These are phyloP conservation scores for Bambusicola thoracicus DNA, from an alignment of 2,113 vertebrate genomes.

Conservation along the genomic window DNA sequence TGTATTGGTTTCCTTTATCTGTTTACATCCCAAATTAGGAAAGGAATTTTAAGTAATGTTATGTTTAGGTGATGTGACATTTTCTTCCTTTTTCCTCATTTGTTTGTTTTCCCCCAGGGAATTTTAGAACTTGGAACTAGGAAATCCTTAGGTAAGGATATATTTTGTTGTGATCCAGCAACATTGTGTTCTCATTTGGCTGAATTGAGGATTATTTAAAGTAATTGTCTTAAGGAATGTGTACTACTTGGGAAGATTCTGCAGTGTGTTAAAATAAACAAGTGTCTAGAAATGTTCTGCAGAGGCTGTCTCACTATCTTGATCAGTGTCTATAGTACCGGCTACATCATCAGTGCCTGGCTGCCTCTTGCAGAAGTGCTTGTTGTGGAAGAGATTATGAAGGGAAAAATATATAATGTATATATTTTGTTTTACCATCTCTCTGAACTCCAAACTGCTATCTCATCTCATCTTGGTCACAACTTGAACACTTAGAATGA, in stretches of 20 bases:
- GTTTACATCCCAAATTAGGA: not conserved
- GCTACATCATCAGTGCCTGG: not conserved
- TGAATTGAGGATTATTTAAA: not conserved
- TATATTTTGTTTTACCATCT: not conserved
- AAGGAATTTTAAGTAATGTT: not conserved
- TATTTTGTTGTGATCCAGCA: not conserved
- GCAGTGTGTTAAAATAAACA: not conserved
- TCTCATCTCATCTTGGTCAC: not conserved
- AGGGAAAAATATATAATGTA: not conserved
- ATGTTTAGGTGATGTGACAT: not conserved
- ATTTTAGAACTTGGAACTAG: not conserved
- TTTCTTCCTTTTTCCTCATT: not conserved
- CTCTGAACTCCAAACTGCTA: not conserved
- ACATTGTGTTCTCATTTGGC: not conserved
- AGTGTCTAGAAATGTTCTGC: constrained; percentile 4
- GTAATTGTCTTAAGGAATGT: not conserved
- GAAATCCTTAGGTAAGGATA: not conserved
- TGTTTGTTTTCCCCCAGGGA: not conserved
- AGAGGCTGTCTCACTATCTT: not conserved
- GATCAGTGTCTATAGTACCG: not conserved
- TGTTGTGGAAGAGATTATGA: not conserved
- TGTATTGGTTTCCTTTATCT: not conserved
- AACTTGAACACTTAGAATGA: not conserved
- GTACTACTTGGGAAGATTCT: not conserved
- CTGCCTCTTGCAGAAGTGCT: not conserved